These are phyloP conservation scores for Myxocyprinus asiaticus DNA, from an alignment of 2,113 vertebrate genomes.

Conservation along the genomic window DNA sequence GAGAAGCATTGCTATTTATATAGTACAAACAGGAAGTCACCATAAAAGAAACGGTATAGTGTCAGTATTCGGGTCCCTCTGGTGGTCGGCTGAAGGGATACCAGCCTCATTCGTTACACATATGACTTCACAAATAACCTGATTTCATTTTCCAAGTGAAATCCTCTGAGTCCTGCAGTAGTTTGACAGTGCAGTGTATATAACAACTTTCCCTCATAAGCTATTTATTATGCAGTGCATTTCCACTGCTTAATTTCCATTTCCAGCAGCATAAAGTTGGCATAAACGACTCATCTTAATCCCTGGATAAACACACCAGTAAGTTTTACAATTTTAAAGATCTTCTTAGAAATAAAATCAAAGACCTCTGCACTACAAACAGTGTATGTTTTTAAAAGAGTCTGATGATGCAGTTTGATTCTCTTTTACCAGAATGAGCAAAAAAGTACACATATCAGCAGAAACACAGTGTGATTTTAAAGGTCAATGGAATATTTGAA, in stretches of 20 bases:
- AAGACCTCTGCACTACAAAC: neutral
- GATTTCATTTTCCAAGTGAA: neutral
- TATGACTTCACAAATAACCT: neutral
- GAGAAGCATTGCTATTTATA: too few relatives aligned
- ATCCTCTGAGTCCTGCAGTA: too few relatives aligned
- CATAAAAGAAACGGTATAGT: too few relatives aligned
- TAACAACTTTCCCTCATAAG: constrained; percentile 3
- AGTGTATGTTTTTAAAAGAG: neutral
- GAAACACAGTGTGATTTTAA: neutral
- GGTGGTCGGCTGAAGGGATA: too few relatives aligned
- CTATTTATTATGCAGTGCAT: neutral
- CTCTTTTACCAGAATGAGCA: neutral
- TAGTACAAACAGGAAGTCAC: too few relatives aligned
- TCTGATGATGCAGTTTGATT: neutral
- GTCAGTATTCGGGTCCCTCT: too few relatives aligned
- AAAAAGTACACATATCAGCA: neutral
- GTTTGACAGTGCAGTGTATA: neutral
- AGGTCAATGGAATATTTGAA: neutral
- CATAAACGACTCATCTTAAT: neutral
- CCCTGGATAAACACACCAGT: neutral
- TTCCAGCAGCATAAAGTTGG: constrained; percentile 3
- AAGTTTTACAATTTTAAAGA: neutral
- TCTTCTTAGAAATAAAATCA: neutral
- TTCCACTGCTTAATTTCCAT: neutral
- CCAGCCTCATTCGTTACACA: too few relatives aligned